Evolutionary conservation across 2,888 invertebrate genomes (phyloP).

Genomic region (Acronicta aceris): DNA sequence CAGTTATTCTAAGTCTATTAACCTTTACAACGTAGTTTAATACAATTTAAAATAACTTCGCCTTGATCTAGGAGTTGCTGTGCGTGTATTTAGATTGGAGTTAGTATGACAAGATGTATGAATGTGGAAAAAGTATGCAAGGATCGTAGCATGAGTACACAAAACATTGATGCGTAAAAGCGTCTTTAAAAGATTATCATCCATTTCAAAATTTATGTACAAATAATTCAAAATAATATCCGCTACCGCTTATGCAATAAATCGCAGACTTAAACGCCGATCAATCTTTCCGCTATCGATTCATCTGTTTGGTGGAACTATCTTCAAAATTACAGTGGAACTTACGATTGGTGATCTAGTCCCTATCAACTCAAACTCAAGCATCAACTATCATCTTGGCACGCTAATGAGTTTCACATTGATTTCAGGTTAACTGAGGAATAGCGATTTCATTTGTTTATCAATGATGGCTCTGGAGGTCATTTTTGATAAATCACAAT

Average conservation of each 20-base stretch:
- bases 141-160: too few species aligned
- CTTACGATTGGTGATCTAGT: conserved; percentile 37
- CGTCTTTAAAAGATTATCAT: too few species aligned
- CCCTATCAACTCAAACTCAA: conserved; percentile 18
- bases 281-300: conserved; percentile 55
- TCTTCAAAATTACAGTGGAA: conserved; percentile 42
- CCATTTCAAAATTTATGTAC: too few species aligned
- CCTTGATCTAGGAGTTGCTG: too few species aligned
- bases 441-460: not conserved
- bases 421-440: conserved; percentile 18
- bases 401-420: conserved; percentile 24
- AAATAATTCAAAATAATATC: not conserved
- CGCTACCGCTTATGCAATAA: conserved; percentile 35
- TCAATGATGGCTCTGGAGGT: not conserved
- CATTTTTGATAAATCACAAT: too few species aligned
- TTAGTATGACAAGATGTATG: too few species aligned
- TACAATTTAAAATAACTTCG: too few species aligned
- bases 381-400: conserved; percentile 25
- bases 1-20: too few species aligned
- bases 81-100: too few species aligned
- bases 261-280: conserved; percentile 25
- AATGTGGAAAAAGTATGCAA: too few species aligned
- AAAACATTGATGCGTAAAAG: too few species aligned
- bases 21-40: too few species aligned
- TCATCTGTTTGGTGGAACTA: conserved; percentile 39